A percentile compares a stretch with the other conserved stretches of the same genome.
Evolutionary conservation across 2,113 vertebrate genomes (phyloP).

Genomic region (Pachycephala philippinensis): DNA sequence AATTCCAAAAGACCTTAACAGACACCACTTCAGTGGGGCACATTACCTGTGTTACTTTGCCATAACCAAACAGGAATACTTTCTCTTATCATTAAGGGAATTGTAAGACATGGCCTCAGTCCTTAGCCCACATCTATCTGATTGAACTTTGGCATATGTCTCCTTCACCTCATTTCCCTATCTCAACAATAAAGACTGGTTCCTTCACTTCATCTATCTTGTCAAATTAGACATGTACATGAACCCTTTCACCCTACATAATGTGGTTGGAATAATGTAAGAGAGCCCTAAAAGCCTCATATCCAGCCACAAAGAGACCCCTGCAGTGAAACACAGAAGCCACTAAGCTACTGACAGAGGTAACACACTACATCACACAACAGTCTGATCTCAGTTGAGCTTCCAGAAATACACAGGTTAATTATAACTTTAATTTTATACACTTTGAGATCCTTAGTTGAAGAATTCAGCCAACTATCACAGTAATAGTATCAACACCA

Average conservation of each 20-base stretch:
- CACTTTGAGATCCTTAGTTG: background rate
- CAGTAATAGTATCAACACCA: background rate
- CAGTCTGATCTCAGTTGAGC: background rate
- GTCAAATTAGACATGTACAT: constrained; percentile 43
- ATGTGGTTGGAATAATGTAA: background rate
- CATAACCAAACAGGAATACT: background rate
- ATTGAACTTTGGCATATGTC: constrained; percentile 30
- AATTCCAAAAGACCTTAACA: constrained; percentile 10
- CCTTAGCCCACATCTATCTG: background rate
- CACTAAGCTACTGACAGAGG: background rate
- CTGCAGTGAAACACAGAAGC: background rate
- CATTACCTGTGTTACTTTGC: background rate
- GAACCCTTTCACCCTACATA: constrained; percentile 30
- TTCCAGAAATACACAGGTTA: background rate
- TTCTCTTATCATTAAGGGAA: constrained; percentile 23
- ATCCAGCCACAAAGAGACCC: background rate
- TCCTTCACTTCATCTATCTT: constrained; percentile 57
- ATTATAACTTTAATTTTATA: background rate
- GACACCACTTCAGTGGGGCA: background rate
- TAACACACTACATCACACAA: background rate
- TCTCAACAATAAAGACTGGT: constrained; percentile 38
- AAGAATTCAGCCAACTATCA: background rate
- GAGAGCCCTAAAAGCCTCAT: background rate
- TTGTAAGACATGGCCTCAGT: background rate
- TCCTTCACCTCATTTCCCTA: constrained; percentile 37